Base-by-base conservation (phyloP, 2,797 vertebrate genomes). In the Tadarida brasiliensis region DNA sequence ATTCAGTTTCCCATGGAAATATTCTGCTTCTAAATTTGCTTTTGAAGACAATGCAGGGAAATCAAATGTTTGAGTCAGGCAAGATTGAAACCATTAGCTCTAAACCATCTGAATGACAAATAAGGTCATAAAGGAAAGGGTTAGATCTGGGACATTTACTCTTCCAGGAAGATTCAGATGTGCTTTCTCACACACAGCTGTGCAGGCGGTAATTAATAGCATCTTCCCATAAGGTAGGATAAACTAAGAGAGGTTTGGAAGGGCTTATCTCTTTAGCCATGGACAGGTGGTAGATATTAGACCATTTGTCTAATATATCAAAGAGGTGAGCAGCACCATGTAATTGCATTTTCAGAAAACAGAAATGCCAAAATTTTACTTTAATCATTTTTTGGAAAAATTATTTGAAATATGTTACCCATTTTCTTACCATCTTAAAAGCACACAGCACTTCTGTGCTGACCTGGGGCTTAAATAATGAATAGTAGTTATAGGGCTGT, bases 11-110 rank as follows among this genome's bases (percentile, higher is more conserved):
- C 83, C 22, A 47, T 92, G 0, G 0, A 54, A 16, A 51, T 82
- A 80, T 90, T 90, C 1, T 77, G 94, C 24, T n/a, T 81, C 86
- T 88, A 89, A 97, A 22, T 83, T 96, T 84, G 73, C 30, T 91
- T 49, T 86, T 86, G 39, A 95, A 90, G 82, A 90, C 70, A 96
- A 92, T 28, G 4, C 30, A 81, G 14, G 92, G 57, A 94, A 95
- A 94, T 86, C 68, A 92, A 94, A 91, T 20, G 16, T 35, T 39
- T 86, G 86, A 84, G 90, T 67, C 87, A 97, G 65, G 87, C 86
- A 70, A 96, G 14, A 33, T 22, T 51, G 5, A 47, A 76, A 51
- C 68, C 57, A 86, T 90, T 80, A 93, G n/a, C 35, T 88, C 16
- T 49, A 71, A 91, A 95, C 94, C 33, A 71, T 80, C 49, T n/a